Evolutionary conservation across 2,888 invertebrate genomes (phyloP).

Genomic region (Drosophila putrida): DNA sequence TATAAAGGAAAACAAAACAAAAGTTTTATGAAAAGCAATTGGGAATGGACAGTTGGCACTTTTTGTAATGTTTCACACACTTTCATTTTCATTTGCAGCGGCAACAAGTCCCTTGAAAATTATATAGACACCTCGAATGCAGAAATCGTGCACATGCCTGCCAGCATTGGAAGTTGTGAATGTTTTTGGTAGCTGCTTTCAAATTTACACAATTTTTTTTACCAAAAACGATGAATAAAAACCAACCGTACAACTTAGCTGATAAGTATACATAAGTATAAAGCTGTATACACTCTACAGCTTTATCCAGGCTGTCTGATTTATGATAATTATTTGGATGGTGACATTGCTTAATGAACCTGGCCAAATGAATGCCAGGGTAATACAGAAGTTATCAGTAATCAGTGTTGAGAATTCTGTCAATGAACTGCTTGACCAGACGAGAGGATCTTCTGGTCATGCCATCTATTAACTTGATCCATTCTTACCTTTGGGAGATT

Average conservation of each 20-base stretch:
- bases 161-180: conserved; percentile 24
- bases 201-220: conserved; percentile 9
- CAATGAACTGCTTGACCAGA: conserved; percentile 30
- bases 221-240: neutral
- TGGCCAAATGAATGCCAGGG: conserved; percentile 44
- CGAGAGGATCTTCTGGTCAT: conserved; percentile 18
- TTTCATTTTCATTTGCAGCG: conserved; percentile 39
- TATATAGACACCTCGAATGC: conserved; percentile 38
- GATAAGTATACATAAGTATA: neutral
- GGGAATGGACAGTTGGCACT: conserved; percentile 2
- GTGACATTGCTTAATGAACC: conserved; percentile 64
- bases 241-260: neutral
- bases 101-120: conserved; percentile 32
- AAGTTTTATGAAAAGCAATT: neutral
- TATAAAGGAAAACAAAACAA: neutral
- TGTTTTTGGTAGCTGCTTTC: conserved; percentile 28
- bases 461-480: conserved; percentile 20
- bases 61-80: conserved; percentile 27
- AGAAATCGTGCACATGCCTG: conserved; percentile 47
- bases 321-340: conserved; percentile 45
- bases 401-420: conserved; percentile 51
- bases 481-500: conserved; percentile 21
- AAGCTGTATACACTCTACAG: conserved; percentile 8
- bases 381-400: conserved; percentile 58
- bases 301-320: conserved; percentile 33